Evolutionary conservation across 2,113 vertebrate genomes (phyloP).

Genomic region (Propithecus coquereli): DNA sequence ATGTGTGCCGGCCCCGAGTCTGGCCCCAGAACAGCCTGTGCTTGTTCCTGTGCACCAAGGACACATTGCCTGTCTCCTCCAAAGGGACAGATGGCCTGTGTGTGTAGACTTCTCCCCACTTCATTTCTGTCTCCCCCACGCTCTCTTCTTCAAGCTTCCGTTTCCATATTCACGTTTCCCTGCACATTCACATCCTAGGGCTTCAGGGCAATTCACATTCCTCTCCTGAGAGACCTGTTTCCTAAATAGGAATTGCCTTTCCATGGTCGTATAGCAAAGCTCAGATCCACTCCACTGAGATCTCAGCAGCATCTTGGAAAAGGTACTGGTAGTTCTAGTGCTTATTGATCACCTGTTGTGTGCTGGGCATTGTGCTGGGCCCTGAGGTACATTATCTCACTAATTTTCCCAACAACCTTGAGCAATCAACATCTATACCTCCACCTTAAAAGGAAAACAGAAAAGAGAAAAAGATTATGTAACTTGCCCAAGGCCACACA

Average conservation of each 20-base stretch:
- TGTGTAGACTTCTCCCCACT: neutral
- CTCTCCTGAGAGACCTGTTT: neutral
- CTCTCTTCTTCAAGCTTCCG: neutral
- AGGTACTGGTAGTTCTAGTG: neutral
- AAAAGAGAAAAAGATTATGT: neutral
- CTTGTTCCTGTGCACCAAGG: neutral
- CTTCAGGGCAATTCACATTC: neutral
- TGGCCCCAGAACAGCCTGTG: neutral
- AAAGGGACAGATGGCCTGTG: neutral
- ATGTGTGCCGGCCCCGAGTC: neutral
- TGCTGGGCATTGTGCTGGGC: neutral
- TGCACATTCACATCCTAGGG: neutral
- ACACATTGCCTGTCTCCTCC: neutral
- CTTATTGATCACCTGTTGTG: neutral
- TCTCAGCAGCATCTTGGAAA: neutral
- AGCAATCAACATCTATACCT: neutral
- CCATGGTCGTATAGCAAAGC: fast-evolving
- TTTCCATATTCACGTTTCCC: neutral
- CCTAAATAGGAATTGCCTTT: neutral
- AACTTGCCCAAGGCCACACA: neutral
- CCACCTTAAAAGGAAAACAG: neutral
- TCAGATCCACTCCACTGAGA: neutral
- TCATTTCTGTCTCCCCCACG: neutral
- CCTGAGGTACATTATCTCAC: neutral
- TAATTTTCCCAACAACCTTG: neutral